Conservation (phyloP, 2,888 invertebrate species). For the Heliconius hortense region DNA sequence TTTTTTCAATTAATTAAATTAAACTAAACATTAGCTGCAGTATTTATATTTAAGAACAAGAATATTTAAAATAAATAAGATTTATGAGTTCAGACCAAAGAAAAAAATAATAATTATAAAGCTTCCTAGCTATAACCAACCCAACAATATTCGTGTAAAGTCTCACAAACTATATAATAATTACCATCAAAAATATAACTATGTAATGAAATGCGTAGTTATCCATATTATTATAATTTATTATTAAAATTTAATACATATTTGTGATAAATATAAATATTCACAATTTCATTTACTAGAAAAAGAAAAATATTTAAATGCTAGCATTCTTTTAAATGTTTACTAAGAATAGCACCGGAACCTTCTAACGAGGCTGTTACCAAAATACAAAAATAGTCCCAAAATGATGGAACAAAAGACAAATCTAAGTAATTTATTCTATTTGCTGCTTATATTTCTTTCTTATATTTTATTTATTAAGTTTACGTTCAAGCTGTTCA, state of each 20-base stretch:
- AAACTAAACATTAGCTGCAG: too few species aligned
- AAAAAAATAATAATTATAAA: too few species aligned
- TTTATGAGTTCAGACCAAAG: background rate
- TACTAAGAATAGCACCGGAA: slow-evolving; percentile 8
- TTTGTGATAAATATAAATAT: slow-evolving; percentile 7
- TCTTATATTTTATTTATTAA: slow-evolving; percentile 42
- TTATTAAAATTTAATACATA: slow-evolving; percentile 2
- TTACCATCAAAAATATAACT: background rate
- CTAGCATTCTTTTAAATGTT: background rate
- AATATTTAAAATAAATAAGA: background rate
- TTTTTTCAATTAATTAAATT: too few species aligned
- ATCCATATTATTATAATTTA: slow-evolving; percentile 4
- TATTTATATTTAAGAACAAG: background rate
- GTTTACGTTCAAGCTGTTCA: slow-evolving; percentile 84
- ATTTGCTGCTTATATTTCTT: slow-evolving; percentile 50
- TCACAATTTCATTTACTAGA: background rate
- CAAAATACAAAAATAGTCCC: slow-evolving; percentile 4
- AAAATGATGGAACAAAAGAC: background rate
- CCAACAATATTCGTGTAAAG: background rate
- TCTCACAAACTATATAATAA: background rate
- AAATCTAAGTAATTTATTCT: slow-evolving; percentile 12
- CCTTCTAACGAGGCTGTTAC: background rate
- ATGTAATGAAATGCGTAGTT: background rate
- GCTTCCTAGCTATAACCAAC: background rate
- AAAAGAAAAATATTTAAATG: background rate